Evolutionary conservation across 2,888 invertebrate genomes (phyloP).

Genomic region (Macrophya annulata): DNA sequence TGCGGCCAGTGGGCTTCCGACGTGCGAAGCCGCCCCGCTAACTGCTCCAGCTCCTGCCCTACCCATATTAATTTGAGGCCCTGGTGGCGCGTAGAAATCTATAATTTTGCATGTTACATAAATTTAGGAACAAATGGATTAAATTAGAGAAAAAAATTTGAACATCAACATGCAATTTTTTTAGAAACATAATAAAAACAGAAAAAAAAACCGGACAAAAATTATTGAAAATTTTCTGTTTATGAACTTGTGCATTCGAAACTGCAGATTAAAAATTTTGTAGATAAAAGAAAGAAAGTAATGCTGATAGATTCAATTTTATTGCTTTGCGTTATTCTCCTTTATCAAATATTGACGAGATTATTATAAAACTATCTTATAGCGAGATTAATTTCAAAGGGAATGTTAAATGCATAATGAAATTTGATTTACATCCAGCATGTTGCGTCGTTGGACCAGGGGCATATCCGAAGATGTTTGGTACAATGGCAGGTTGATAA

Average conservation of each 20-base stretch:
- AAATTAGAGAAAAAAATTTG: not conserved
- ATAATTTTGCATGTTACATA: not conserved
- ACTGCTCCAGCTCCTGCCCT: constrained; percentile 72
- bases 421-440: constrained; percentile 67
- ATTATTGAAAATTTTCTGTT: constrained; percentile 18
- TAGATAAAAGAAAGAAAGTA: not conserved
- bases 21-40: constrained; percentile 73
- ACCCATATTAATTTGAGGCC: constrained; percentile 68
- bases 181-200: constrained; percentile 5
- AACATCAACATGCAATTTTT: not conserved
- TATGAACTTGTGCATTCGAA: not conserved
- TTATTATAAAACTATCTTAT: not conserved
- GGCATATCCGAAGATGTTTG: constrained; percentile 69
- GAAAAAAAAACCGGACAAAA: constrained; percentile 38
- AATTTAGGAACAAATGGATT: not conserved
- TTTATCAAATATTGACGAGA: not conserved
- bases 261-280: not conserved
- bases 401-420: not conserved
- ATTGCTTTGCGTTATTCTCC: not conserved
- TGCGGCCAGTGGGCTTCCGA: constrained; percentile 72
- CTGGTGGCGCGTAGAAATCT: constrained; percentile 64
- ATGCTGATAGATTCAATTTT: not conserved
- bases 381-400: constrained; percentile 4
- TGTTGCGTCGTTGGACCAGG: constrained; percentile 66
- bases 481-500: constrained; percentile 68